Percentiles rank a stretch among this genome's conserved stretches.
Conservation (phyloP, 2,888 invertebrate species). For the Drosophila birchii region DNA sequence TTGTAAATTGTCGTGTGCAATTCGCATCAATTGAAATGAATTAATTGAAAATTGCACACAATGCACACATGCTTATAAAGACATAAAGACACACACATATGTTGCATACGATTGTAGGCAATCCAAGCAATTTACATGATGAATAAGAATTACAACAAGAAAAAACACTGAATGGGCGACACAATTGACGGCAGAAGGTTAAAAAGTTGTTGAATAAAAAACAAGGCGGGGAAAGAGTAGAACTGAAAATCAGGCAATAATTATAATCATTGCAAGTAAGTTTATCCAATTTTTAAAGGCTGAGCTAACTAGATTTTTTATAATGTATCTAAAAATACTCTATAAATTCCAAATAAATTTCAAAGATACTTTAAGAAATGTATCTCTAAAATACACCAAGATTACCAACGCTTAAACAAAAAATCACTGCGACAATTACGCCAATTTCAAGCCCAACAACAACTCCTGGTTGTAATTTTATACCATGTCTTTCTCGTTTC, state of each 20-base stretch:
- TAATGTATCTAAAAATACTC: not conserved
- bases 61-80: not conserved
- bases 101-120: conserved; percentile 17
- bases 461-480: conserved; percentile 2
- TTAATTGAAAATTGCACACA: conserved; percentile 70
- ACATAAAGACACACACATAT: conserved; percentile 17
- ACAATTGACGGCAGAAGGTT: conserved; percentile 61
- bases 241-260: not conserved
- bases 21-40: conserved; percentile 83
- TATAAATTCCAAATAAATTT: not conserved
- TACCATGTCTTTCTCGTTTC: conserved; percentile 3
- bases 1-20: conserved; percentile 57
- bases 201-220: conserved; percentile 51
- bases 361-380: not conserved
- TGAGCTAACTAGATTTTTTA: too few relatives aligned
- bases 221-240: conserved; percentile 8
- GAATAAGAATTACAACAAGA: conserved; percentile 35
- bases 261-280: not conserved
- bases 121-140: conserved; percentile 64
- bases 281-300: not conserved
- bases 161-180: conserved; percentile 58
- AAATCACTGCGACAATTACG: conserved; percentile 1
- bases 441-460: not conserved
- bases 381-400: not conserved
- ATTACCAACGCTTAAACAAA: not conserved